These are phyloP conservation scores for Dromiciops gliroides DNA, from an alignment of 2,113 vertebrate genomes.

Conservation along the genomic window DNA sequence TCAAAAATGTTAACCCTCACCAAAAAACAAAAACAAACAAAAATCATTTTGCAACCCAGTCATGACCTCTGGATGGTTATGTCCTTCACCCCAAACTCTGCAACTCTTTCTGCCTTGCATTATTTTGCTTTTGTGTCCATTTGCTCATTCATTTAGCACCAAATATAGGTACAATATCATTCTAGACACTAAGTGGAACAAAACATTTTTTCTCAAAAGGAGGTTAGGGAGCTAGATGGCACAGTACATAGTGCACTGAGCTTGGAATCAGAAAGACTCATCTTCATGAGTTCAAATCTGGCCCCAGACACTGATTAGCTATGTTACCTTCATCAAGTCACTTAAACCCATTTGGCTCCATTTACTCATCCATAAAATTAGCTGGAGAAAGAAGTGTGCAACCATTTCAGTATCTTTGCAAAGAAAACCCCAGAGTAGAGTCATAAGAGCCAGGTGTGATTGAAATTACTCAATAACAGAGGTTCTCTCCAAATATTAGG, in stretches of 20 bases:
- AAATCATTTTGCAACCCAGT: conserved; percentile 11
- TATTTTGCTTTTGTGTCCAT: neutral
- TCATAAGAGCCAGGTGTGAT: neutral
- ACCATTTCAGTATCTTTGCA: neutral
- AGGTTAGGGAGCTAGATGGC: neutral
- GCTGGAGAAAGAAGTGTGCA: neutral
- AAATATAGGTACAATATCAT: neutral
- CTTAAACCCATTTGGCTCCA: too few relatives aligned
- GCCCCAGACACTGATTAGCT: too few relatives aligned
- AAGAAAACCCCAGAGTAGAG: neutral
- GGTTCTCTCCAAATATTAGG: neutral
- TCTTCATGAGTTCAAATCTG: too few relatives aligned
- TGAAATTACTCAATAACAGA: neutral
- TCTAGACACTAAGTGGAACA: neutral
- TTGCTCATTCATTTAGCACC: neutral
- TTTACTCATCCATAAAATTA: too few relatives aligned
- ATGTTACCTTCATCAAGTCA: too few relatives aligned
- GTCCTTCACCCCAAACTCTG: neutral
- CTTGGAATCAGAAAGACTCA: too few relatives aligned
- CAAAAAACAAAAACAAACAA: neutral
- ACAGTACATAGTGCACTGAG: too few relatives aligned
- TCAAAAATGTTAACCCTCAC: neutral
- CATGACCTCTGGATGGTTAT: conserved; percentile 5
- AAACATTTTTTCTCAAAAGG: neutral
- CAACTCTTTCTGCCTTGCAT: neutral